Percentiles rank a stretch among this genome's conserved stretches.
Conservation (phyloP, 2,888 invertebrate genomes). For the Cactoblastis cactorum region DNA sequence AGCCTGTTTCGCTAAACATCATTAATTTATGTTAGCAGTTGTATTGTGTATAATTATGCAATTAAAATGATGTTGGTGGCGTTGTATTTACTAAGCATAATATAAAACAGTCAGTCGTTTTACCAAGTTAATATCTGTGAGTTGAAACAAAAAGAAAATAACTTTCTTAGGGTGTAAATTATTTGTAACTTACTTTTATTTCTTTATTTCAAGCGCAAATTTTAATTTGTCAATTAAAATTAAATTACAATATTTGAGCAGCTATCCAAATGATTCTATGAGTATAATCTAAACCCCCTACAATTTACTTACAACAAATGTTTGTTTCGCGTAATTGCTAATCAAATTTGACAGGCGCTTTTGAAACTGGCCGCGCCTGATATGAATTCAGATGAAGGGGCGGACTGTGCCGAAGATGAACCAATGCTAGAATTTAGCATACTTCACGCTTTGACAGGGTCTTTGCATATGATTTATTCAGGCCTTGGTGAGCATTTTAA, state of each 20-base stretch:
- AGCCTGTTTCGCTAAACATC: not conserved
- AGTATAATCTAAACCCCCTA: not conserved
- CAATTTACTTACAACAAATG: constrained; percentile 11
- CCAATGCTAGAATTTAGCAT: constrained; percentile 48
- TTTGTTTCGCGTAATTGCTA: constrained; percentile 39
- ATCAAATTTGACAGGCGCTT: constrained; percentile 58
- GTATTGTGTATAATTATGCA: too few species aligned
- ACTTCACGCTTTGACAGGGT: constrained; percentile 57
- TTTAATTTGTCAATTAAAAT: too few species aligned
- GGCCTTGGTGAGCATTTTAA: not conserved
- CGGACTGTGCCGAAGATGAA: constrained; percentile 48
- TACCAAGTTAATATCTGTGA: too few species aligned
- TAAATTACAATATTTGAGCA: too few species aligned
- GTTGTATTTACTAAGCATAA: too few species aligned
- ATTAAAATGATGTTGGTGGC: too few species aligned
- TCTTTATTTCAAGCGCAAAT: too few species aligned
- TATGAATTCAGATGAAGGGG: constrained; percentile 57
- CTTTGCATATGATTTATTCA: constrained; percentile 35
- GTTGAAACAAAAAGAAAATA: too few species aligned
- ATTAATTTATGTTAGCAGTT: too few species aligned
- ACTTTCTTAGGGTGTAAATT: too few species aligned
- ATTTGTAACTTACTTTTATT: too few species aligned
- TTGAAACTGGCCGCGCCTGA: constrained; percentile 66
- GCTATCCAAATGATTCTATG: not conserved
- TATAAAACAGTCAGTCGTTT: too few species aligned